A percentile compares a stretch with the other conserved stretches of the same genome.
phyloP scores from a whole-genome alignment of 2,888 invertebrate genomes.

The Scaptomyza parva region DNA sequence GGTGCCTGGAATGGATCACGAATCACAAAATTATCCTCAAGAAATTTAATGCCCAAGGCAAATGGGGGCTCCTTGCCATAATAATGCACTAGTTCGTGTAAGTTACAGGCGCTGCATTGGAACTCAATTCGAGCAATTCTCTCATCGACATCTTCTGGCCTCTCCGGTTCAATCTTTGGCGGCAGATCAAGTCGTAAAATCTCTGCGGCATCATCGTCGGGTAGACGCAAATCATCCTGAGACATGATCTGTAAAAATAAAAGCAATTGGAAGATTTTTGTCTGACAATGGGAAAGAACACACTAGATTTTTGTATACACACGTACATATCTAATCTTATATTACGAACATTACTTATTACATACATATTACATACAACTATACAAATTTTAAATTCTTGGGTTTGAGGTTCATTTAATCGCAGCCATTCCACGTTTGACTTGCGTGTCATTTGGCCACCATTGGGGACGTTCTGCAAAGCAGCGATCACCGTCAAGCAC shows the following conservation, averaged over 20 bases:
- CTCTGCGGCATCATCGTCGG: constrained; percentile 73
- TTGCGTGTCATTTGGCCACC: constrained; percentile 90
- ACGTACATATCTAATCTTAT: constrained; percentile 1
- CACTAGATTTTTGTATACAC: constrained; percentile 3
- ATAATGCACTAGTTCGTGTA: constrained; percentile 90
- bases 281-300: not conserved
- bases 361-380: constrained; percentile 6
- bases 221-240: constrained; percentile 24
- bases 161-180: not conserved
- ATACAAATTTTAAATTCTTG: not conserved
- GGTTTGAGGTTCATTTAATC: constrained; percentile 65
- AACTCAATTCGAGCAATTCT: constrained; percentile 82
- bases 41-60: constrained; percentile 87
- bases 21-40: constrained; percentile 91
- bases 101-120: constrained; percentile 88
- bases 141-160: constrained; percentile 67
- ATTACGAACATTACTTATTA: too few species aligned
- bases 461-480: constrained; percentile 88
- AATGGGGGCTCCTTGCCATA: constrained; percentile 91
- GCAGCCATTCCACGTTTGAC: constrained; percentile 41
- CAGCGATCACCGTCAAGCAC: constrained; percentile 86
- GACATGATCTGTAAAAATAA: constrained; percentile 42
- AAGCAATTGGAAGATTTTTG: constrained; percentile 2
- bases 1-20: constrained; percentile 93
- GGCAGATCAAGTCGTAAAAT: constrained; percentile 72